Evolutionary conservation across 2,888 invertebrate genomes (phyloP).

Genomic region (Cosmopolites sordidus): DNA sequence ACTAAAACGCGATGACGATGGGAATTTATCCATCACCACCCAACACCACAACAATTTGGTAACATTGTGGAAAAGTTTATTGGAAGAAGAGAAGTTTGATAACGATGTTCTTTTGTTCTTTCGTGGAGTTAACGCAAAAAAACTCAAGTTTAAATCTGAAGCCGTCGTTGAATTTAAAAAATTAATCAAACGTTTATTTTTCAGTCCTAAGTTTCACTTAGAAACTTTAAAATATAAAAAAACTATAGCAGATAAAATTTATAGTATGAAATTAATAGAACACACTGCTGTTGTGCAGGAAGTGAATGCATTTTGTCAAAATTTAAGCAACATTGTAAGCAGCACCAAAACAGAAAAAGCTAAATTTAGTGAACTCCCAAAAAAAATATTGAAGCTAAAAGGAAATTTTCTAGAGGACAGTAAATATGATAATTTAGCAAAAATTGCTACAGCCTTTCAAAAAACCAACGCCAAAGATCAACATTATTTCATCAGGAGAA

Average conservation of each 20-base stretch:
- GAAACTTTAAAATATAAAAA: neutral
- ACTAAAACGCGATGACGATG: constrained; percentile 1
- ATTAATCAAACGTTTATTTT: too few relatives aligned
- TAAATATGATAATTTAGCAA: neutral
- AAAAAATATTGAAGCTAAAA: constrained; percentile 1
- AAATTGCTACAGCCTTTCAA: neutral
- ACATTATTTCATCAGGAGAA: neutral
- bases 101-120: neutral
- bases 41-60: constrained; percentile 1
- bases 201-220: too few relatives aligned
- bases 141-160: neutral
- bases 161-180: too few relatives aligned
- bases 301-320: neutral
- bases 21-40: neutral
- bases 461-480: neutral
- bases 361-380: neutral
- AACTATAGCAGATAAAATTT: neutral
- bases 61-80: neutral
- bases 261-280: neutral
- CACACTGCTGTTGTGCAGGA: neutral
- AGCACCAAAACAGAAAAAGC: neutral
- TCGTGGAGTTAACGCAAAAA: neutral
- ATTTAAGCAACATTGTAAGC: neutral
- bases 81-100: neutral
- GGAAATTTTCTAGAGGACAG: neutral